Evolutionary conservation across 2,888 invertebrate genomes (phyloP).

Genomic region (Bembecia ichneumoniformis): DNA sequence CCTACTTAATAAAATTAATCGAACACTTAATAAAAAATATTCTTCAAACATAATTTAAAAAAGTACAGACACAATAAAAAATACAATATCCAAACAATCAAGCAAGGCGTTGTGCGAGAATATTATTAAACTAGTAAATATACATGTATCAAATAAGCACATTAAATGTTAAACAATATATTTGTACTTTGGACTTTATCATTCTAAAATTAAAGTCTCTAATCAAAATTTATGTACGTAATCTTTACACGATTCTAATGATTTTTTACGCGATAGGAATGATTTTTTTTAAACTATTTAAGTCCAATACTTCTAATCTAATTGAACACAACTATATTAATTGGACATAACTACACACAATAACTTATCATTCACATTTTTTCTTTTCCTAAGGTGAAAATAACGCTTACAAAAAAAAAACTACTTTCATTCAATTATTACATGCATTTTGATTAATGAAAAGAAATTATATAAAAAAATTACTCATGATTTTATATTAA

Average conservation of each 20-base stretch:
- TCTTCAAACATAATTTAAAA: constrained; percentile 30
- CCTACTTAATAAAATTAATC: not conserved
- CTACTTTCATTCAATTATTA: too few species aligned
- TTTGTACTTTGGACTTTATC: constrained; percentile 49
- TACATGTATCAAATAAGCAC: constrained; percentile 10
- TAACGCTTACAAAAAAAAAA: too few species aligned
- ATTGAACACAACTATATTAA: constrained; percentile 17
- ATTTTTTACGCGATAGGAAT: too few species aligned
- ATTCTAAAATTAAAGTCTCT: not conserved
- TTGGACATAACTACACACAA: constrained; percentile 1
- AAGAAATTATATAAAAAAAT: too few species aligned
- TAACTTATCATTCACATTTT: too few species aligned
- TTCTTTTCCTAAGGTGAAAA: too few species aligned
- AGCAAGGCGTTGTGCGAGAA: constrained; percentile 51
- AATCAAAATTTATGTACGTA: not conserved
- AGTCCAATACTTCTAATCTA: constrained; percentile 12
- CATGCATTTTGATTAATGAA: too few species aligned
- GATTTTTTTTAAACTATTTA: constrained; percentile 9
- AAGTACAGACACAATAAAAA: constrained; percentile 21
- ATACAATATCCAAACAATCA: constrained; percentile 37
- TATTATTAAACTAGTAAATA: not conserved
- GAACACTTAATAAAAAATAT: constrained; percentile 29
- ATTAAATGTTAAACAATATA: constrained; percentile 16
- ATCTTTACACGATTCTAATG: constrained; percentile 1
- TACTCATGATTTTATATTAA: too few species aligned